phyloP scores from a whole-genome alignment of 2,888 invertebrate genomes.

The Cremastobaeus sp. region DNA sequence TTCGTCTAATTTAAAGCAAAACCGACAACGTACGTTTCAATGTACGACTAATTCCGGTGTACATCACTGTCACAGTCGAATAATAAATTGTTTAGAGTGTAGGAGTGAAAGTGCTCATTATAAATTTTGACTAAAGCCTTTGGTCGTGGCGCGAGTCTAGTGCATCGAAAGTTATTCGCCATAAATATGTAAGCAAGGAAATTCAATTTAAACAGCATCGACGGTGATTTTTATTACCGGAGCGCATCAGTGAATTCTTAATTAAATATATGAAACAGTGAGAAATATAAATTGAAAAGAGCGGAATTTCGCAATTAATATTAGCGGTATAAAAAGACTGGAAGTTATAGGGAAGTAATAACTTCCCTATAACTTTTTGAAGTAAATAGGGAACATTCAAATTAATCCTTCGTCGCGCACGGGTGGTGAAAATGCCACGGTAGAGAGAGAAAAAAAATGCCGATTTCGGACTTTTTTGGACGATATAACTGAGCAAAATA shows the following conservation, averaged over 20 bases:
- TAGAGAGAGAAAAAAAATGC: too few species aligned
- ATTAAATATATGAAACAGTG: too few species aligned
- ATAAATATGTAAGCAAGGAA: constrained; percentile 14
- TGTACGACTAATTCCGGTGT: constrained; percentile 10
- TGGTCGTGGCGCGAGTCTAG: constrained; percentile 24
- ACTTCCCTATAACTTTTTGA: too few species aligned
- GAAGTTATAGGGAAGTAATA: too few species aligned
- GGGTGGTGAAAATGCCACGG: too few species aligned
- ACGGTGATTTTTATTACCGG: constrained; percentile 19
- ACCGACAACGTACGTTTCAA: neutral
- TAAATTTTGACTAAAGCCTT: constrained; percentile 42
- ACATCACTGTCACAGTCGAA: constrained; percentile 2
- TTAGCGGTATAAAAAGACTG: too few species aligned
- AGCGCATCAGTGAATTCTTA: constrained; percentile 23
- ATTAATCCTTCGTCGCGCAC: too few species aligned
- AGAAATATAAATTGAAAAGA: constrained; percentile 7
- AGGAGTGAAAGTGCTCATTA: constrained; percentile 45
- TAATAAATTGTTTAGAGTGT: constrained; percentile 17
- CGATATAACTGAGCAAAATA: too few species aligned
- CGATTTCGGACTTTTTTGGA: too few species aligned
- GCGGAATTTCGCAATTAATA: too few species aligned
- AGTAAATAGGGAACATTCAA: too few species aligned
- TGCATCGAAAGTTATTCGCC: constrained; percentile 42
- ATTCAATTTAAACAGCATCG: constrained; percentile 17
- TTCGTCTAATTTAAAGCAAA: too few species aligned